These are phyloP conservation scores for Scolopax rusticola DNA, from an alignment of 2,797 vertebrate species.

Conservation along the genomic window DNA sequence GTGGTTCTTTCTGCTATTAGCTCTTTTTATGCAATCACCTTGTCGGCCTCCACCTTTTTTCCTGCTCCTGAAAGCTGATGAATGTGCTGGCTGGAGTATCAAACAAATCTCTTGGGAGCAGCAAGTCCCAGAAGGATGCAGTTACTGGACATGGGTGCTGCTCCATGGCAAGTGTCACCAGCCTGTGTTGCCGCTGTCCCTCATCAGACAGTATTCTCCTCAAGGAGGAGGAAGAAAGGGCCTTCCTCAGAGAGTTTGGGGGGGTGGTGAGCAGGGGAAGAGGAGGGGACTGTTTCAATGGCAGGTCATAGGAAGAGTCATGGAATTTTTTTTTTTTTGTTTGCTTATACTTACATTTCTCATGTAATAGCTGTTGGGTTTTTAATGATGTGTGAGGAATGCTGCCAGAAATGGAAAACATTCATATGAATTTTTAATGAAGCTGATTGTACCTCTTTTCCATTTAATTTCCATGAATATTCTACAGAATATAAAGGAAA, in stretches of 20 bases:
- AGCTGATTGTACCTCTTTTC: conserved; percentile 29
- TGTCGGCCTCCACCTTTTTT: background rate
- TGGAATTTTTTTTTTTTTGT: background rate
- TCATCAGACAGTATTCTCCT: background rate
- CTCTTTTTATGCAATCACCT: background rate
- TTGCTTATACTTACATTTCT: conserved; percentile 27
- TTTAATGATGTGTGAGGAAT: conserved; percentile 18
- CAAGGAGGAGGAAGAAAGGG: background rate
- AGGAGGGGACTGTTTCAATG: background rate
- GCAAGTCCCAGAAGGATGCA: background rate
- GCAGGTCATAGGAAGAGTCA: background rate
- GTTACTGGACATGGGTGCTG: background rate
- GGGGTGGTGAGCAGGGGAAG: background rate
- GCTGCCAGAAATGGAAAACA: conserved; percentile 44
- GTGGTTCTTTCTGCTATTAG: background rate
- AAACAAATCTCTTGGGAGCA: background rate
- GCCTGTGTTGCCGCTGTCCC: rapidly evolving
- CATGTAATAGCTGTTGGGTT: conserved; percentile 28
- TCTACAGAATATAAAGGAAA: conserved; percentile 37
- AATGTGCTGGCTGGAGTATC: rapidly evolving
- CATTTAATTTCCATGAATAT: conserved; percentile 56
- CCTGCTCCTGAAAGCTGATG: background rate
- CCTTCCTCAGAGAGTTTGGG: background rate
- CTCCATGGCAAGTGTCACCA: background rate
- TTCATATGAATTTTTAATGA: conserved; percentile 59